Base-by-base conservation (phyloP, 2,113 vertebrate species). In the Notarius lentiginosus region DNA sequence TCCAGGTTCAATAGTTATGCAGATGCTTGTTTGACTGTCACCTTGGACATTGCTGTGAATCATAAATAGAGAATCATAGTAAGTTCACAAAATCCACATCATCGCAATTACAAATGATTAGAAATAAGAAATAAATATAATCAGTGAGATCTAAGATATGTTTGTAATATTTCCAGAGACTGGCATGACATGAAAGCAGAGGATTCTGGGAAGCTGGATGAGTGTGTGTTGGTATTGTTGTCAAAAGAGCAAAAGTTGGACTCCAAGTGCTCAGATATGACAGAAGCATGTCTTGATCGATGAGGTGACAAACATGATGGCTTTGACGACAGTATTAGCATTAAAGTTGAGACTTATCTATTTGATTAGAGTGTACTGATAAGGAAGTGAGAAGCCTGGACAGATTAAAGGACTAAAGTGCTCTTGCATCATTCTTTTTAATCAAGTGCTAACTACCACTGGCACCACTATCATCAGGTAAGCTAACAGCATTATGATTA, bases 1-100 rank as follows among this genome's bases (percentile, higher is more conserved):
- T 12, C 98, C 98, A 0, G 98, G 98, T 88, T 99, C 98, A 0
- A 99, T 99, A 91, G 98, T 99, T 94, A 99, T 99, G 90, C 98
- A 99, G 94, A 99, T 98, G 91, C 97, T 99, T 0, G 97, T 99
- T 94, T 99, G 97, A 91, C 98, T 96, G 94, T 99, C 98, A 75
- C 98, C 97, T 87, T 98, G 98, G 86, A 99, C 97, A 0, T 99
- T 99, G 92, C 98, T 99, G 87, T 20, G 72, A 83, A 84, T 53
- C 70, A 27, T 22, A 88, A 65, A 89, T 27, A 85, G 49, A 79
- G 14, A 68, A 47, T 68, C 20, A 77, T 5, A 15, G 15, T n/a
- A 81, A 80, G 20, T 58, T 84, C n/a, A 79, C n/a, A 58, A 79
- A 77, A 66, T 12, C 6, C 41, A 56, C 2, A 68, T 56, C 14